phyloP scores from a whole-genome alignment of 2,888 invertebrate genomes.

The Caenorhabditis sp. region DNA sequence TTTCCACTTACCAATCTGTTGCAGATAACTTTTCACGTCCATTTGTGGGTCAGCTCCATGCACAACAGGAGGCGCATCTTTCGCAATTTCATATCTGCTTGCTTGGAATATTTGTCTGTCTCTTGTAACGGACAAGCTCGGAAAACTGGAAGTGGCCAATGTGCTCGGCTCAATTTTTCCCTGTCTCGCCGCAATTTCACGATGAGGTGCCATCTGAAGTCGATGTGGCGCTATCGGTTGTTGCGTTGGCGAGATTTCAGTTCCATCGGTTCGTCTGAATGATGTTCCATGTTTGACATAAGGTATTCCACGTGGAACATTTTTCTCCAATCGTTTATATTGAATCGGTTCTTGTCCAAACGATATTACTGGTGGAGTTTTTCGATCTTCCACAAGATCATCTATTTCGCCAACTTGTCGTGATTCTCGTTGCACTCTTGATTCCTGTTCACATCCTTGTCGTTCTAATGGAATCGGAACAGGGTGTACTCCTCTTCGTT shows the following conservation, averaged over 20 bases:
- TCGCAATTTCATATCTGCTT: background rate
- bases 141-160: background rate
- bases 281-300: slow-evolving; percentile 1
- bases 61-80: background rate
- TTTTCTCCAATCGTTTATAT: background rate
- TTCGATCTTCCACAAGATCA: slow-evolving; percentile 14
- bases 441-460: background rate
- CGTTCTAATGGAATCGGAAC: too few relatives aligned
- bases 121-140: background rate
- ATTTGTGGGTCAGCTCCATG: background rate
- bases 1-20: background rate
- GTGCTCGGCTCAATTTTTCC: background rate
- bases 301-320: background rate
- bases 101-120: background rate
- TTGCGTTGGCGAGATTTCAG: background rate
- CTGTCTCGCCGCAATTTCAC: slow-evolving; percentile 13
- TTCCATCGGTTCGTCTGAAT: background rate
- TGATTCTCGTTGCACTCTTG: slow-evolving; percentile 4
- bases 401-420: slow-evolving; percentile 5
- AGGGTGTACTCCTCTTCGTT: too few relatives aligned
- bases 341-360: background rate
- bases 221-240: slow-evolving; percentile 6
- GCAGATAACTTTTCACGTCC: background rate
- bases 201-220: slow-evolving; percentile 23
- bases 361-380: background rate